Percentiles rank a stretch among this genome's conserved stretches.
Evolutionary conservation across 2,888 invertebrate genomes (phyloP).

Genomic region (Esperia sulphurella): DNA sequence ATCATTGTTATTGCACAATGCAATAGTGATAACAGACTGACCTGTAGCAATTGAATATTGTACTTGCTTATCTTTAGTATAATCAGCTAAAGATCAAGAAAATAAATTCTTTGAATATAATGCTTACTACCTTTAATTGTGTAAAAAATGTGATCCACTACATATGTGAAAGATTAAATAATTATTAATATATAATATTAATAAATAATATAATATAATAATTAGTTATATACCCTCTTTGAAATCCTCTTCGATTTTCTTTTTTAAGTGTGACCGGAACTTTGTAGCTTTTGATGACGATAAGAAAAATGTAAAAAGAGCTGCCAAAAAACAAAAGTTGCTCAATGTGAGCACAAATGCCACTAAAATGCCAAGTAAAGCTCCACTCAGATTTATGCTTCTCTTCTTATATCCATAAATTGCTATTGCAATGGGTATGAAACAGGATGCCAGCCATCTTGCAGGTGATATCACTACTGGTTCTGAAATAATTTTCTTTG

Average conservation of each 20-base stretch:
- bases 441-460: constrained; percentile 82
- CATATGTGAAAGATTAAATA: too few species aligned
- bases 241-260: constrained; percentile 86
- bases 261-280: constrained; percentile 82
- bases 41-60: too few species aligned
- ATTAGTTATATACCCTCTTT: constrained; percentile 86
- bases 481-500: constrained; percentile 57
- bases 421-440: constrained; percentile 82
- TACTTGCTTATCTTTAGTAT: too few species aligned
- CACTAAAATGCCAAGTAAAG: constrained; percentile 83
- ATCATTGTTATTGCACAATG: too few species aligned
- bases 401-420: constrained; percentile 83
- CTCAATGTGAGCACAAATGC: constrained; percentile 89
- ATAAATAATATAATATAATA: too few species aligned
- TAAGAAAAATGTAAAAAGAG: constrained; percentile 87
- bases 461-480: constrained; percentile 80
- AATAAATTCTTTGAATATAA: too few species aligned
- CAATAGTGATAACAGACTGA: too few species aligned
- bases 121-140: too few species aligned
- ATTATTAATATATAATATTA: too few species aligned
- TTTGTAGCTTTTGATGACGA: constrained; percentile 90
- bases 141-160: too few species aligned
- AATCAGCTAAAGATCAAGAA: too few species aligned
- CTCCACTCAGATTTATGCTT: constrained; percentile 85
- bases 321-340: constrained; percentile 86